Evolutionary conservation across 1,140 invertebrate species (phyloP), one percentile per base, ranked within the genome.

Genomic region (Eupeodes corollae): DNA sequence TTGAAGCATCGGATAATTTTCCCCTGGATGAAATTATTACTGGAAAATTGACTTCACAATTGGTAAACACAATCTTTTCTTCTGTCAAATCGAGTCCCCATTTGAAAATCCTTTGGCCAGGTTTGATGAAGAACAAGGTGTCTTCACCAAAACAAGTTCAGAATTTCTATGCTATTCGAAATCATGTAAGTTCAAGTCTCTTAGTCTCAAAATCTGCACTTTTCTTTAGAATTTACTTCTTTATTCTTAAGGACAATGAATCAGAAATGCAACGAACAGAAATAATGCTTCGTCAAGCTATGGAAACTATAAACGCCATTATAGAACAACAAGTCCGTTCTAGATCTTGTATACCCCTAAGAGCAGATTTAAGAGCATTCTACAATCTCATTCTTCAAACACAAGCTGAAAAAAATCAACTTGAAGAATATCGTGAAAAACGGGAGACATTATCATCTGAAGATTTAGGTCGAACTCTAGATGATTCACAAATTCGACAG

Each of bases 341-440:
- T 1, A 48, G 56, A 0, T 46, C 57, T 0, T 66, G 63, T 37
- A 44, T 66, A 9, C 55, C 61, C 0, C 26, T 66, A 13, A 39
- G 57, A 0, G 58, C 63, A 0, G 61, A 63, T 39, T 48, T 66
- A 8, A 15, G 47, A 14, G 52, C 56, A 0, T 66, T 66, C 49
- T 66, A 66, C 14, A 48, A 66, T 5, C 14, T 52, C 3, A 63
- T 66, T 1, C 15, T 66, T 1, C 49, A 49, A 31, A 51, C 56
- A 0, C 49, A 44, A 11, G 35, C 43, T 1, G 56, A 61, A 31
- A 54, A 63, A 39, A 39, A 59, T 5, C 56, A 54, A 19, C 8
- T 26, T 26, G 3, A 26, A 26, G 21, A 26, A n/a, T 12, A 14
- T 5, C 58, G 62, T 6, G 58, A 59, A 8, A 65, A 61, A 35